Evolutionary conservation across 2,797 vertebrate genomes (phyloP).

Genomic region (Halcyon badia): DNA sequence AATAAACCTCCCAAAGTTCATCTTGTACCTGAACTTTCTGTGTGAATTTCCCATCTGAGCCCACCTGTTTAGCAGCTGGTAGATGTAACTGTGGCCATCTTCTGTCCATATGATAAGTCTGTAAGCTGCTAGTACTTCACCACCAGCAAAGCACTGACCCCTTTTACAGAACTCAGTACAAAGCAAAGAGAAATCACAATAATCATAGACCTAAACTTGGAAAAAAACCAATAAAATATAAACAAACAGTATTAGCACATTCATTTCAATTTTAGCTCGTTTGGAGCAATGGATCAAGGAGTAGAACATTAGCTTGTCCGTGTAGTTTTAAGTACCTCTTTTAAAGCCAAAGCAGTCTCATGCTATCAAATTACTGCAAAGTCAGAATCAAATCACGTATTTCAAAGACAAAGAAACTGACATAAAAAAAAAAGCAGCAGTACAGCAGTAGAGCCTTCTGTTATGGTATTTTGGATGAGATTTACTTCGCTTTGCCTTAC

Average conservation of each 20-base stretch:
- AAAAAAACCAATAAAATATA: background rate
- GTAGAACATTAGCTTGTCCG: background rate
- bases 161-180: slow-evolving; percentile 75
- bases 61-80: slow-evolving; percentile 90
- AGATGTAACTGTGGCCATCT: slow-evolving; percentile 83
- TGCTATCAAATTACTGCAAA: background rate
- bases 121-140: slow-evolving; percentile 82
- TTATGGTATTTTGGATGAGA: background rate
- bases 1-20: slow-evolving; percentile 83
- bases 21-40: slow-evolving; percentile 83
- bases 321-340: background rate
- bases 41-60: slow-evolving; percentile 78
- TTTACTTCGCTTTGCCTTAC: background rate
- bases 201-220: slow-evolving; percentile 82
- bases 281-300: background rate
- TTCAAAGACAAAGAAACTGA: background rate
- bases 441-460: background rate
- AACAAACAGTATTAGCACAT: background rate
- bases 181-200: slow-evolving; percentile 84
- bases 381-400: background rate
- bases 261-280: background rate
- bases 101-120: slow-evolving; percentile 85
- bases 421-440: background rate
- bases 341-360: background rate
- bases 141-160: slow-evolving; percentile 79